Conservation (phyloP, 2,113 vertebrate genomes). For the Gymnocephalus cernua region DNA sequence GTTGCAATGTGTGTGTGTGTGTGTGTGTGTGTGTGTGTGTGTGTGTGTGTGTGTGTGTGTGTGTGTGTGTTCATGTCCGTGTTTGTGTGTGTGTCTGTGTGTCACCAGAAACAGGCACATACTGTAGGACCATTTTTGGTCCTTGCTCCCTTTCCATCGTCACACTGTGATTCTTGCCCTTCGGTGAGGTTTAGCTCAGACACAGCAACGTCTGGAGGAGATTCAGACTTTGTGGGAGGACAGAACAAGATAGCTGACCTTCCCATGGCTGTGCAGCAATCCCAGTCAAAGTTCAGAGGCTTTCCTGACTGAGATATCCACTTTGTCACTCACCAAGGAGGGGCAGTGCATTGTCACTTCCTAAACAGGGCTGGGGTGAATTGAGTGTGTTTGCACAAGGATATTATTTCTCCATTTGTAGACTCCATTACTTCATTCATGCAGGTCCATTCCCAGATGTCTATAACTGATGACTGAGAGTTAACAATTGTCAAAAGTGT, state of each 20-base stretch:
- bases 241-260: slow-evolving; percentile 53
- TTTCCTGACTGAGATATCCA: slow-evolving; percentile 29
- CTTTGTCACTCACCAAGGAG: slow-evolving; percentile 29
- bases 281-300: slow-evolving; percentile 28
- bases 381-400: slow-evolving; percentile 8
- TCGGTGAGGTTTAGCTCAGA: slow-evolving; percentile 26
- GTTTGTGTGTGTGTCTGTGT: slow-evolving; percentile 21
- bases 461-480: not conserved
- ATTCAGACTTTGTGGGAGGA: slow-evolving; percentile 46
- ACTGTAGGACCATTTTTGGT: slow-evolving; percentile 68
- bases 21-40: slow-evolving; percentile 6
- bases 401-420: not conserved
- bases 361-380: not conserved
- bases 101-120: slow-evolving; percentile 54
- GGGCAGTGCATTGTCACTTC: not conserved
- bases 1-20: not conserved
- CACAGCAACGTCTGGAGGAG: slow-evolving; percentile 42
- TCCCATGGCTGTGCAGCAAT: slow-evolving; percentile 39
- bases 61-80: not conserved
- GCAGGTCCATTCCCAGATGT: not conserved
- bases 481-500: not conserved
- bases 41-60: not conserved
- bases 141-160: slow-evolving; percentile 40
- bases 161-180: slow-evolving; percentile 32
- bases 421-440: not conserved